Conservation (phyloP, 2,113 vertebrate genomes). For the Bujurquina vittata region DNA sequence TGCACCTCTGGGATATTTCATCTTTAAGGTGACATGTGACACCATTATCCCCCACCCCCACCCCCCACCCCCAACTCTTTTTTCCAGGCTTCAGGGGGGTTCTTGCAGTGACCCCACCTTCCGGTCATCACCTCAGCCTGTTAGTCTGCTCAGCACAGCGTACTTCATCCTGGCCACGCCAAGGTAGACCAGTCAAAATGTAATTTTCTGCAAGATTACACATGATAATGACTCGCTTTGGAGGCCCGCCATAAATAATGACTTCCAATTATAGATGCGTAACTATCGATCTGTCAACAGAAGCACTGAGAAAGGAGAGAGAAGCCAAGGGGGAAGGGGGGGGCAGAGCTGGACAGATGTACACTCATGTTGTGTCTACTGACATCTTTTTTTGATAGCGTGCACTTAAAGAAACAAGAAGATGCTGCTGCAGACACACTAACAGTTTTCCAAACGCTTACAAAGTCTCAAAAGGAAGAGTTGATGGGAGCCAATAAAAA, state of each 20-base stretch:
- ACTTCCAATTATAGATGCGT: slow-evolving; percentile 82
- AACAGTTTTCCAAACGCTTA: slow-evolving; percentile 39
- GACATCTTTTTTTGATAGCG: slow-evolving; percentile 16
- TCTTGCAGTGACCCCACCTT: slow-evolving; percentile 29
- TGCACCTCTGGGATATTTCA: background rate
- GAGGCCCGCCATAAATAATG: slow-evolving; percentile 78
- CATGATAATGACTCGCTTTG: slow-evolving; percentile 85
- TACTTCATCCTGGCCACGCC: slow-evolving; percentile 40
- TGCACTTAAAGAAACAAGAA: slow-evolving; percentile 6
- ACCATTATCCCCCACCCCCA: background rate
- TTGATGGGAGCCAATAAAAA: slow-evolving; percentile 40
- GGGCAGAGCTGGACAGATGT: slow-evolving; percentile 3
- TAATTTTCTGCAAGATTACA: slow-evolving; percentile 80
- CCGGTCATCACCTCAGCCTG: slow-evolving; percentile 35
- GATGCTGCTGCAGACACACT: slow-evolving; percentile 17
- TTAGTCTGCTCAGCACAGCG: slow-evolving; percentile 43
- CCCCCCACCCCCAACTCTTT: background rate
- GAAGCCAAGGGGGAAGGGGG: background rate
- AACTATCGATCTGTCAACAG: slow-evolving; percentile 81
- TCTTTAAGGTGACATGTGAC: slow-evolving; percentile 19
- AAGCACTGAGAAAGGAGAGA: slow-evolving; percentile 24
- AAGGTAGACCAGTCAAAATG: slow-evolving; percentile 70
- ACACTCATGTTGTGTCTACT: slow-evolving; percentile 50
- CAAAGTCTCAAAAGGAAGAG: slow-evolving; percentile 53
- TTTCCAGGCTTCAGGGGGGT: background rate